Evolutionary conservation across 1,140 invertebrate species (phyloP).

Genomic region (Hesperophylax magnus): DNA sequence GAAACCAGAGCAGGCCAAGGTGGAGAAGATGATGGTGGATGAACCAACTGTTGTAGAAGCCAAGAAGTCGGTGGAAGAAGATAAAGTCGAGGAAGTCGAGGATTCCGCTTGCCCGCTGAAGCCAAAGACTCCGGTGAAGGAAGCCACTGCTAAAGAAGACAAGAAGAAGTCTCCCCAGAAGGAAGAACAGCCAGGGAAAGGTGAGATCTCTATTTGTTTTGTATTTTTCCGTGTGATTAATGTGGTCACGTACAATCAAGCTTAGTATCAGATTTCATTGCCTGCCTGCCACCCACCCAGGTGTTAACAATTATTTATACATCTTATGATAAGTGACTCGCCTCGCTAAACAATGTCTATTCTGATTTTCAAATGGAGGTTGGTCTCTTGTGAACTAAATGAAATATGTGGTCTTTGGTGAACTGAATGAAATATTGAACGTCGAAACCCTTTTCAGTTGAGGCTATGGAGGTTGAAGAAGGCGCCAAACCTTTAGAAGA

Average conservation of each 20-base stretch:
- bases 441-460: background rate
- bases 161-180: background rate
- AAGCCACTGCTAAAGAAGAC: background rate
- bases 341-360: too few relatives aligned
- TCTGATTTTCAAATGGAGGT: too few relatives aligned
- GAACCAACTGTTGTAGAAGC: background rate
- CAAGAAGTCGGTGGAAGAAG: background rate
- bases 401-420: too few relatives aligned
- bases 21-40: background rate
- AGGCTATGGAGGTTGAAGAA: conserved; percentile 51
- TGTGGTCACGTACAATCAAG: too few relatives aligned
- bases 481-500: conserved; percentile 34
- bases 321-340: too few relatives aligned
- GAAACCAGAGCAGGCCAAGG: conserved; percentile 9
- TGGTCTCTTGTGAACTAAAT: too few relatives aligned
- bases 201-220: too few relatives aligned
- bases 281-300: too few relatives aligned
- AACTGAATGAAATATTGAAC: too few relatives aligned
- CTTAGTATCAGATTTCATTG: too few relatives aligned
- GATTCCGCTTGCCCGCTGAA: background rate
- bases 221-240: too few relatives aligned
- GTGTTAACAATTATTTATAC: too few relatives aligned
- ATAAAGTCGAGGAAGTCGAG: background rate
- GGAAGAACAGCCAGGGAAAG: background rate
- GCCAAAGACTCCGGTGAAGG: background rate